Evolutionary conservation across 2,113 vertebrate species (phyloP).

Genomic region (Catharus minimus): DNA sequence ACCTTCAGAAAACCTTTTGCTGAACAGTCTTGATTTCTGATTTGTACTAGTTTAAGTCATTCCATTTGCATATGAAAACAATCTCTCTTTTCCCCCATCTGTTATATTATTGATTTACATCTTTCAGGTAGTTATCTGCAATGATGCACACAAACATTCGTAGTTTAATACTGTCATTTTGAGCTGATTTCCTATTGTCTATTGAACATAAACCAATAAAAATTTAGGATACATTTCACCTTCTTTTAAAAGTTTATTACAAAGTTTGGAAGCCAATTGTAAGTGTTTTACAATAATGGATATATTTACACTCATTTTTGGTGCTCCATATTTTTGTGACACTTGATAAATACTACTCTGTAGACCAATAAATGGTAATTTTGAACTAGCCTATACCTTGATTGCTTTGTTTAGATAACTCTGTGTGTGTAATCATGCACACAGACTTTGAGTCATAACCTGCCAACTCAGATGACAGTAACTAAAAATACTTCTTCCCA

Average conservation of each 20-base stretch:
- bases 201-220: slow-evolving; percentile 43
- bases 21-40: neutral
- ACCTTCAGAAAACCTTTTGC: slow-evolving; percentile 33
- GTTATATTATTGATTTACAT: slow-evolving; percentile 58
- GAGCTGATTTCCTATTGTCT: slow-evolving; percentile 31
- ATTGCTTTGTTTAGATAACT: slow-evolving; percentile 39
- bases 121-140: slow-evolving; percentile 56
- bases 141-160: slow-evolving; percentile 31
- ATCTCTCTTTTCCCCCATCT: slow-evolving; percentile 48
- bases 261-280: slow-evolving; percentile 3
- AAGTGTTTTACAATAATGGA: neutral
- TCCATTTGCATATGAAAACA: slow-evolving; percentile 60
- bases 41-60: slow-evolving; percentile 44
- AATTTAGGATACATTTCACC: slow-evolving; percentile 6
- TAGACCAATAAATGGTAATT: neutral
- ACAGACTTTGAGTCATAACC: neutral
- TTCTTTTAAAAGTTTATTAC: slow-evolving; percentile 24
- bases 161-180: slow-evolving; percentile 47
- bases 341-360: slow-evolving; percentile 6
- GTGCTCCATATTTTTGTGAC: neutral
- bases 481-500: neutral
- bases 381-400: slow-evolving; percentile 1
- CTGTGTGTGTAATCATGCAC: neutral
- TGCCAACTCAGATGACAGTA: neutral
- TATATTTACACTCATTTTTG: neutral